Evolutionary conservation across 2,888 invertebrate species (phyloP), one percentile per base, ranked within the genome.

Genomic region (Aleiodes alternator): DNA sequence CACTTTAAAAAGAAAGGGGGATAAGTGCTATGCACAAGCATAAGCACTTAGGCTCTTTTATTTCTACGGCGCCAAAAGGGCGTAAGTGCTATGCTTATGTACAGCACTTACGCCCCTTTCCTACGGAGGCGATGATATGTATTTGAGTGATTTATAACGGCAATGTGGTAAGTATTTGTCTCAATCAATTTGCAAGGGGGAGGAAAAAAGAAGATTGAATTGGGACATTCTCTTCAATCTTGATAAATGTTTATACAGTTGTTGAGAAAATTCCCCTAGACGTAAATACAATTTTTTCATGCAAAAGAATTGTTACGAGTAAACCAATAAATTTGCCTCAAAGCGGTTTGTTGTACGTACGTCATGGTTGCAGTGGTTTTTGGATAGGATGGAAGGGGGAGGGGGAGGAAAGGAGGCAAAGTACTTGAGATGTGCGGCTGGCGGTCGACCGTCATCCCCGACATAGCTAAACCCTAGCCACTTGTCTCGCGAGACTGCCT

Each of bases 361-460:
- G 56, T 16, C 11, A 56, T 56, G 56, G 56, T 29, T 56, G 23
- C 11, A 16, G 56, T 29, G 56, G 56, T 56, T 56, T 56, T 56
- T 43, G 43, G 4, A 34, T 34, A 34, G 43, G 38, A 38, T 9
- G 43, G 9, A n/a, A 14, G 8, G 57, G 29, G 3, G 9, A 43
- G 23, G 14, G 16, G 38, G n/a, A 12, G 6, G 43, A 61, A 51
- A 53, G 69, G 2, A 29, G 70, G 71, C 70, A 70, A 43, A 76
- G 59, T 75, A 75, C 76, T 79, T 78, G 75, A 79, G 61, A 61
- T 61, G 61, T 61, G 12, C 38, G 38, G 14, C 61, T 43, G 23
- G 61, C 43, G 61, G 61, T 61, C 43, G 38, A 61, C 38, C 61
- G 34, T 61, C 61, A 61, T 61, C 61, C 43, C 56, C 38, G 43